These are phyloP conservation scores for Rana temporaria DNA, from an alignment of 2,113 vertebrate genomes.

Conservation along the genomic window DNA sequence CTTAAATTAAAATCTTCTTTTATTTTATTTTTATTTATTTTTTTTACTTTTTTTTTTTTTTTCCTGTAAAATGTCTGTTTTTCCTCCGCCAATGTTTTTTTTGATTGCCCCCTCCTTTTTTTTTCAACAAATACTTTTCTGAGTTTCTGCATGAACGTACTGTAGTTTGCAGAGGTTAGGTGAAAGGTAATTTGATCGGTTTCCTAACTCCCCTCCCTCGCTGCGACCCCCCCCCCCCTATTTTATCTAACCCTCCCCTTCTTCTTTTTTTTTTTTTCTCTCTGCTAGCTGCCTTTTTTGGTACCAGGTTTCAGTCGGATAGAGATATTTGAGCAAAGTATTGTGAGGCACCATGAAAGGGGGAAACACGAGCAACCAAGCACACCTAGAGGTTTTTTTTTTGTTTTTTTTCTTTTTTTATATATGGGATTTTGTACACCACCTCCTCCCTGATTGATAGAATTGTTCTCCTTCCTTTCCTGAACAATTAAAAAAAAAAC, in stretches of 20 bases:
- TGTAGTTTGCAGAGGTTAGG: constrained; percentile 57
- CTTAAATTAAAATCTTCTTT: no score
- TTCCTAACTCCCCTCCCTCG: constrained; percentile 55
- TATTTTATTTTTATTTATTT: no score
- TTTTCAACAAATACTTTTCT: constrained; percentile 1
- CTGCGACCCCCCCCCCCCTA: constrained; percentile 54
- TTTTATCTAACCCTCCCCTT: no score
- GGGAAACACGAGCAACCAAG: neutral
- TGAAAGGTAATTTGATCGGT: constrained; percentile 64
- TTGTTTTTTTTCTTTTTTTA: neutral
- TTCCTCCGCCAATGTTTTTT: neutral
- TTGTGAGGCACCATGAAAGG: constrained; percentile 38
- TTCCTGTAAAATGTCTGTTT: neutral
- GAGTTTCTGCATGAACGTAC: neutral
- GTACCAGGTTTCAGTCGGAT: constrained; percentile 79
- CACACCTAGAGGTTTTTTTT: neutral
- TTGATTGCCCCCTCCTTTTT: neutral
- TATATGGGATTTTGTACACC: constrained; percentile 4
- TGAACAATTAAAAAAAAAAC: neutral
- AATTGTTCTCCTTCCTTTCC: neutral
- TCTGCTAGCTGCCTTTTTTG: constrained; percentile 40
- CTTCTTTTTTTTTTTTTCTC: constrained; percentile 54
- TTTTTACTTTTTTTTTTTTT: neutral
- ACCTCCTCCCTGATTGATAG: neutral
- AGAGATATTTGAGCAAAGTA: constrained; percentile 64